Conservation (phyloP, 2,888 invertebrate species). For the Aelia acuminata region DNA sequence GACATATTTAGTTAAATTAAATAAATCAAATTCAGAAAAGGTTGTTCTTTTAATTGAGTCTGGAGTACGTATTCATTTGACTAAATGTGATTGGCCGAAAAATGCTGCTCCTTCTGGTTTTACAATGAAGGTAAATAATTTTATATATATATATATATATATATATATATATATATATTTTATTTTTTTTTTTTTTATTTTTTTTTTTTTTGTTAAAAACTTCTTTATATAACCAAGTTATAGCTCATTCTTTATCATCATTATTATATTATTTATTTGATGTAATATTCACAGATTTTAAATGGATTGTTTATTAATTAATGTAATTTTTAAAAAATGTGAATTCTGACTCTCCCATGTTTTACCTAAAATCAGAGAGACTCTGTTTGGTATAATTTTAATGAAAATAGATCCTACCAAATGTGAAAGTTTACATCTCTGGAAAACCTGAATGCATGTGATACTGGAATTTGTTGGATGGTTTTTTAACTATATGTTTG, state of each 20-base stretch:
- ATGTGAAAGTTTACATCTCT: too few relatives aligned
- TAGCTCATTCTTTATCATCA: not conserved
- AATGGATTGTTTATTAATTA: too few relatives aligned
- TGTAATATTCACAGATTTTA: too few relatives aligned
- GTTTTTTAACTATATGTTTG: too few relatives aligned
- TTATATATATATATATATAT: too few relatives aligned
- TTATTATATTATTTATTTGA: too few relatives aligned
- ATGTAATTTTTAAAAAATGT: too few relatives aligned
- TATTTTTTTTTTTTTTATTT: too few relatives aligned
- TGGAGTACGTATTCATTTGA: constrained; percentile 92
- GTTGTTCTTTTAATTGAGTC: constrained; percentile 92
- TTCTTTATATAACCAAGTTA: not conserved
- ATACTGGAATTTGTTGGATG: too few relatives aligned
- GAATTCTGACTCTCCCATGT: not conserved
- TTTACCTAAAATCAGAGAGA: not conserved
- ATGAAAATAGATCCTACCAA: too few relatives aligned
- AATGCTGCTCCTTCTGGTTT: constrained; percentile 95
- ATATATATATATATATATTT: too few relatives aligned
- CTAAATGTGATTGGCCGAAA: constrained; percentile 98
- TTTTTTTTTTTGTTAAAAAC: constrained; percentile 24
- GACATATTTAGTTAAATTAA: constrained; percentile 92
- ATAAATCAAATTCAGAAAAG: constrained; percentile 86
- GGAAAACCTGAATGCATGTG: too few relatives aligned
- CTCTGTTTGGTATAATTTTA: not conserved
- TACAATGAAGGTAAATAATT: constrained; percentile 89